These are phyloP conservation scores for Sphenopsis melanotis DNA, from an alignment of 2,797 vertebrate genomes.

Conservation along the genomic window DNA sequence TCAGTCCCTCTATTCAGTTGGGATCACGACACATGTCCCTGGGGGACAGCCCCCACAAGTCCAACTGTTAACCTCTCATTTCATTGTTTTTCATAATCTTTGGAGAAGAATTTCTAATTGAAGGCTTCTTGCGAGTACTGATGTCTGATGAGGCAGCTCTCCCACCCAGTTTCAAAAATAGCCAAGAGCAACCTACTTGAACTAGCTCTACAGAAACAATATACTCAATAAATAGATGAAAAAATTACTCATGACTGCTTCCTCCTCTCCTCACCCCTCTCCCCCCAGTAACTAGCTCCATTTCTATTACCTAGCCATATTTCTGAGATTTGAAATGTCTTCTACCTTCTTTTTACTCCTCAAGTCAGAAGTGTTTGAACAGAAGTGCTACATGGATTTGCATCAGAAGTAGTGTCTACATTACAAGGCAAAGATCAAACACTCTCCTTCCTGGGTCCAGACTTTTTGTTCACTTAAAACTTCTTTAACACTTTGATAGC, in stretches of 20 bases:
- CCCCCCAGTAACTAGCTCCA: neutral
- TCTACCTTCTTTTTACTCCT: neutral
- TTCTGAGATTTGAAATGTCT: neutral
- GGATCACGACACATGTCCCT: neutral
- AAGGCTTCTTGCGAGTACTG: neutral
- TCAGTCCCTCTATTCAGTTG: neutral
- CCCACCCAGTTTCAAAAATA: neutral
- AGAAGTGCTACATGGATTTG: neutral
- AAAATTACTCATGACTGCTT: neutral
- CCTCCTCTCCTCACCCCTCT: fast-evolving
- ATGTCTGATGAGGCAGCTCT: neutral
- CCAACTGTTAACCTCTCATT: neutral
- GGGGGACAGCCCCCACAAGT: neutral
- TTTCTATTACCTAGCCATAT: neutral
- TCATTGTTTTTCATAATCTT: neutral
- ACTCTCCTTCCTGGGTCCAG: neutral
- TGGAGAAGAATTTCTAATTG: neutral
- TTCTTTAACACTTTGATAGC: neutral
- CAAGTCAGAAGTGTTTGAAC: neutral
- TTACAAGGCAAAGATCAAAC: neutral
- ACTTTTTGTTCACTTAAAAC: neutral
- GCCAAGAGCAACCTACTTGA: neutral
- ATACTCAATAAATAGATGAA: neutral
- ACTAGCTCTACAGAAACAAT: neutral
- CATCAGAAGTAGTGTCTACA: neutral